phyloP scores from a whole-genome alignment of 2,888 invertebrate species.

The Chloroclystis v-ata region DNA sequence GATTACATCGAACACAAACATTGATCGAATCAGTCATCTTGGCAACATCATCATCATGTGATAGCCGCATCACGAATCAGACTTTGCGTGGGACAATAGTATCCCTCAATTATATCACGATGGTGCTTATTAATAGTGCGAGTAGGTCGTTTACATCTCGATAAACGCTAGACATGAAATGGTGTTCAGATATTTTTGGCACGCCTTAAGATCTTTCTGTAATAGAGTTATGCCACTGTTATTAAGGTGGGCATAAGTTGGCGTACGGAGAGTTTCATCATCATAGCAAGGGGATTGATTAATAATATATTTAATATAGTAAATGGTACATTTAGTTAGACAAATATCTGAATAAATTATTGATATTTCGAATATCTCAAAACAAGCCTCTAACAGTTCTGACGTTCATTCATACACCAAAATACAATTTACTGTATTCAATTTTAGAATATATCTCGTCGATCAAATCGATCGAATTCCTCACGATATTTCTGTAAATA shows the following conservation, averaged over 20 bases:
- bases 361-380: too few relatives aligned
- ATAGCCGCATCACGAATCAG: slow-evolving; percentile 2
- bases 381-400: not conserved
- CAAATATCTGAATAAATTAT: too few relatives aligned
- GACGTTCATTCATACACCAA: slow-evolving; percentile 11
- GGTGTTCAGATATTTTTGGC: slow-evolving; percentile 11
- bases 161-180: slow-evolving; percentile 11
- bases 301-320: not conserved
- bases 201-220: not conserved
- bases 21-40: not conserved
- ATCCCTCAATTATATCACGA: slow-evolving; percentile 21
- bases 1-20: not conserved
- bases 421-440: slow-evolving; percentile 17
- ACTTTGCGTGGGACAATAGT: slow-evolving; percentile 13
- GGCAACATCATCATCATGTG: slow-evolving; percentile 4
- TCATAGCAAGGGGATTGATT: not conserved
- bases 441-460: slow-evolving; percentile 12
- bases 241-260: too few relatives aligned
- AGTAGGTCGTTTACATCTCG: slow-evolving; percentile 24
- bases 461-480: slow-evolving; percentile 11
- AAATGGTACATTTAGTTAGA: not conserved
- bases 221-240: too few relatives aligned
- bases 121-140: slow-evolving; percentile 23
- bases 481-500: slow-evolving; percentile 21
- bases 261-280: too few relatives aligned